Percentiles rank a stretch among this genome's conserved stretches.
Evolutionary conservation across 2,113 vertebrate species (phyloP).

Genomic region (Ptychochromis oligacanthus): DNA sequence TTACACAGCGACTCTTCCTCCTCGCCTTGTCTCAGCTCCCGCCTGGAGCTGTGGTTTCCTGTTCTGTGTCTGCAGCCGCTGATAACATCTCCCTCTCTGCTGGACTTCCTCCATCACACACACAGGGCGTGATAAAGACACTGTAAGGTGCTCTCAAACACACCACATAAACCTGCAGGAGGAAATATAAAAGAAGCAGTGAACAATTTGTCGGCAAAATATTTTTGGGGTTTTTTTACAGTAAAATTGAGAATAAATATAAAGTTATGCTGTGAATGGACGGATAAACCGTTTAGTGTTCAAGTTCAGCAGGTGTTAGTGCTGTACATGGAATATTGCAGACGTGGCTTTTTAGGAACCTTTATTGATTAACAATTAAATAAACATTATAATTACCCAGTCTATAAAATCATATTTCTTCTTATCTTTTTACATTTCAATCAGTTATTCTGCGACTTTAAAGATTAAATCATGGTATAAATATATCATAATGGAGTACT

Average conservation of each 20-base stretch:
- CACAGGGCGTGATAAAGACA: constrained; percentile 5
- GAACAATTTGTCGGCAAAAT: not conserved
- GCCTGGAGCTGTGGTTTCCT: constrained; percentile 68
- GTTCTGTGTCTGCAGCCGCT: constrained; percentile 51
- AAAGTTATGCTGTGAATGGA: not conserved
- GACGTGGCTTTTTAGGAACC: not conserved
- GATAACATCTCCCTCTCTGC: constrained; percentile 60
- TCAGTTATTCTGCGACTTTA: no score
- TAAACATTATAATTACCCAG: not conserved
- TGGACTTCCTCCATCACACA: constrained; percentile 55
- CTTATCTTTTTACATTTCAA: not conserved
- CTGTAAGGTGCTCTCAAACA: not conserved
- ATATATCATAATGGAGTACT: not conserved
- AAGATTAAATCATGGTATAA: not conserved
- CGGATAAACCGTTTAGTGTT: not conserved
- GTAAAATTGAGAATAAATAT: not conserved
- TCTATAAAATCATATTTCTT: not conserved
- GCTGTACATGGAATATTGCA: not conserved
- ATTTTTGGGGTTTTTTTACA: not conserved
- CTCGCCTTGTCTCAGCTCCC: constrained; percentile 45
- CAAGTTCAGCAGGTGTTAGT: not conserved
- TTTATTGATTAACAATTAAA: not conserved
- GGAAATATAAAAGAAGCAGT: not conserved
- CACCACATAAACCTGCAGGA: not conserved
- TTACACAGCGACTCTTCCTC: constrained; percentile 46